Conservation (phyloP, 1,140 invertebrate genomes). For the Formica exsecta region DNA sequence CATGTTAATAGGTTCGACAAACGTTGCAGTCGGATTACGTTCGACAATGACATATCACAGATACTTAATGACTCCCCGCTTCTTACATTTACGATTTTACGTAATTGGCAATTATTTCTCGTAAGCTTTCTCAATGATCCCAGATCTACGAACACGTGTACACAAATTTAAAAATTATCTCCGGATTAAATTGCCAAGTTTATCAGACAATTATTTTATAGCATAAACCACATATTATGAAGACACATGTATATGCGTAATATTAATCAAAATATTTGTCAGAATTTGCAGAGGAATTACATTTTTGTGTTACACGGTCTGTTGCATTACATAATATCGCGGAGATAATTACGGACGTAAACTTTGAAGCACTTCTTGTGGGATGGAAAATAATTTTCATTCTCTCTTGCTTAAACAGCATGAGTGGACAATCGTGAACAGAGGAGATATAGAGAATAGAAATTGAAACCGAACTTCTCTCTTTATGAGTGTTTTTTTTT, state of each 20-base stretch:
- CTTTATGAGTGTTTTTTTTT: neutral
- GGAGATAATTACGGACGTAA: slow-evolving; percentile 8
- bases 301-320: slow-evolving; percentile 19
- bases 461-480: slow-evolving; percentile 57
- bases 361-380: slow-evolving; percentile 28
- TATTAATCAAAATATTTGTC: slow-evolving; percentile 2
- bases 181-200: neutral
- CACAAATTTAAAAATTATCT: neutral
- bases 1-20: slow-evolving; percentile 46
- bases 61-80: slow-evolving; percentile 30
- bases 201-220: neutral
- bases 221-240: neutral
- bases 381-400: slow-evolving; percentile 58
- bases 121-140: slow-evolving; percentile 20
- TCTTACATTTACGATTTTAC: slow-evolving; percentile 32
- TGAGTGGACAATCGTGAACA: slow-evolving; percentile 14
- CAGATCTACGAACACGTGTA: slow-evolving; percentile 1
- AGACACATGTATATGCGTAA: neutral
- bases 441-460: slow-evolving; percentile 16
- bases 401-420: neutral
- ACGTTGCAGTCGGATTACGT: slow-evolving; percentile 50
- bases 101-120: slow-evolving; percentile 44
- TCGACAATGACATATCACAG: slow-evolving; percentile 47
- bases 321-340: slow-evolving; percentile 24
- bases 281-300: slow-evolving; percentile 18